phyloP scores from a whole-genome alignment of 30 jellyfish, hydroid and myxozoan species.

The Chrysaora quinquecirrha region DNA sequence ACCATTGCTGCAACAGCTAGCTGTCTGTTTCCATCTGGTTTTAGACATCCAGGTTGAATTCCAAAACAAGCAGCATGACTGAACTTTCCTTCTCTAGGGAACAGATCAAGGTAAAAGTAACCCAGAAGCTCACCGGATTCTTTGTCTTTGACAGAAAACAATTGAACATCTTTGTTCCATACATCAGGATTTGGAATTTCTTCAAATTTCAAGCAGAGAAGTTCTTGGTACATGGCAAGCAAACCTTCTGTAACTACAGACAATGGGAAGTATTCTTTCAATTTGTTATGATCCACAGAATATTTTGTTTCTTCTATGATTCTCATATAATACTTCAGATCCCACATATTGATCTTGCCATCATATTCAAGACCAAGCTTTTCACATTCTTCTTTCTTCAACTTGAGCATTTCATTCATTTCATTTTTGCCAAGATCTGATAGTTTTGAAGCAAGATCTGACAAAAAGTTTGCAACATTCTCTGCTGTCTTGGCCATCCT shows the following conservation, averaged over 20 bases:
- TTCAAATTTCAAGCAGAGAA: conserved; percentile 64
- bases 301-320: conserved; percentile 77
- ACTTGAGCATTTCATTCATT: conserved; percentile 46
- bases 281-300: conserved; percentile 83
- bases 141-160: conserved; percentile 82
- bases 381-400: conserved; percentile 81
- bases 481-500: conserved; percentile 96
- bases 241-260: conserved; percentile 79
- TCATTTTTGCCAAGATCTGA: conserved; percentile 80
- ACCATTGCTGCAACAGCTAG: conserved; percentile 97
- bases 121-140: conserved; percentile 74
- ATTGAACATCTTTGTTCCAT: conserved; percentile 87
- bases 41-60: conserved; percentile 90
- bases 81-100: conserved; percentile 93
- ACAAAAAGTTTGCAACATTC: conserved; percentile 73
- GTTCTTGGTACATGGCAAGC: conserved; percentile 72
- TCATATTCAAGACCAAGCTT: conserved; percentile 66
- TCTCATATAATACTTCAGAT: conserved; percentile 81
- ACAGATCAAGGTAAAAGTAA: conserved; percentile 91
- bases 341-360: conserved; percentile 89
- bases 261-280: conserved; percentile 88
- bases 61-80: conserved; percentile 99
- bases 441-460: conserved; percentile 67
- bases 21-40: conserved; percentile 75
- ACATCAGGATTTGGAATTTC: conserved; percentile 68